phyloP scores from a whole-genome alignment of 2,888 invertebrate genomes.

The Archips crataeganus region DNA sequence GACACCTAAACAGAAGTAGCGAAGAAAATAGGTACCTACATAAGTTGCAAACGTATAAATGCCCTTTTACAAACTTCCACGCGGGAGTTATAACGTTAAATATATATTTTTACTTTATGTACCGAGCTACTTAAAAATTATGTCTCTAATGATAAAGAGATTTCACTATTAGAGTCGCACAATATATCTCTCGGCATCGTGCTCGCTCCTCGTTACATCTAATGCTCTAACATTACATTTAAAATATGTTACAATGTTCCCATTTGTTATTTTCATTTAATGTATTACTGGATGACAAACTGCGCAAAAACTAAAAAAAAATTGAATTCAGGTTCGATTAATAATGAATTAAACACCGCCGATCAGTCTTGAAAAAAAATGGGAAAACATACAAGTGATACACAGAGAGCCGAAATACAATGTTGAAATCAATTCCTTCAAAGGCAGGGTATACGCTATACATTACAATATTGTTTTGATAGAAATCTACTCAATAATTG shows the following conservation, averaged over 20 bases:
- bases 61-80: conserved; percentile 73
- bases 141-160: conserved; percentile 78
- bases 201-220: conserved; percentile 72
- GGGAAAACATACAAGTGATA: conserved; percentile 43
- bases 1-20: conserved; percentile 58
- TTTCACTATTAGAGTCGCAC: conserved; percentile 75
- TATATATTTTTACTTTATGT: conserved; percentile 67
- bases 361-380: conserved; percentile 47
- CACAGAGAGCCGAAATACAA: conserved; percentile 59
- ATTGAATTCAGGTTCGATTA: conserved; percentile 45
- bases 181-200: conserved; percentile 77
- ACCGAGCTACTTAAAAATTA: conserved; percentile 75
- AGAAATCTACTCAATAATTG: conserved; percentile 47
- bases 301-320: conserved; percentile 49
- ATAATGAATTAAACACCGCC: conserved; percentile 44
- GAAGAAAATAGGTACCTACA: conserved; percentile 62
- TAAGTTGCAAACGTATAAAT: conserved; percentile 78
- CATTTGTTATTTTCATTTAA: conserved; percentile 80
- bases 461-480: conserved; percentile 46
- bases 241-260: conserved; percentile 86
- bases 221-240: conserved; percentile 81
- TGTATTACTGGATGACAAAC: conserved; percentile 62
- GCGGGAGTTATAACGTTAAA: conserved; percentile 73
- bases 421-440: conserved; percentile 60
- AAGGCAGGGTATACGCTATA: conserved; percentile 46